These are phyloP conservation scores for Nymphalis c-album DNA, from an alignment of 2,888 invertebrate genomes.

Conservation along the genomic window DNA sequence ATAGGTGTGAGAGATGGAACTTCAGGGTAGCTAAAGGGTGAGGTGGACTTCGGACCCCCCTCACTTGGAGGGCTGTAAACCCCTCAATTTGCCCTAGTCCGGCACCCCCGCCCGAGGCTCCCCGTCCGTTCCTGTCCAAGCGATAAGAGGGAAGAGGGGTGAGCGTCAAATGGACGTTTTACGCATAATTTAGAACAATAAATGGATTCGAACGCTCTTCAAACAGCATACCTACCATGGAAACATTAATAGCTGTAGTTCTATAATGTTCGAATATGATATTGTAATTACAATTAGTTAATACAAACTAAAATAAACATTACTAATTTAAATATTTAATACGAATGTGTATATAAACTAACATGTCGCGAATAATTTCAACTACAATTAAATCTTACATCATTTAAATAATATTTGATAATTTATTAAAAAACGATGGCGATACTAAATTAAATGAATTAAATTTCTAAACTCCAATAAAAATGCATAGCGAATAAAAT, in stretches of 20 bases:
- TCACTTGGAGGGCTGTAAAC: conserved; percentile 69
- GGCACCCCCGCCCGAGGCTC: conserved; percentile 78
- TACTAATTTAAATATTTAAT: neutral
- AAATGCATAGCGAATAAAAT: no score
- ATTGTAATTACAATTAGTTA: neutral
- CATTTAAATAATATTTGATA: no score
- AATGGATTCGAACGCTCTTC: conserved; percentile 81
- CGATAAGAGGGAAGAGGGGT: conserved; percentile 81
- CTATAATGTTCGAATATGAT: neutral
- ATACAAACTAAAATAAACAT: neutral
- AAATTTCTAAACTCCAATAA: no score
- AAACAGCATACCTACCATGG: conserved; percentile 68
- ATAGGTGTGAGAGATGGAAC: conserved; percentile 82
- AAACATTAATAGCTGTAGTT: conserved; percentile 28
- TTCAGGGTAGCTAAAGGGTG: conserved; percentile 81
- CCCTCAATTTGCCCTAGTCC: conserved; percentile 80
- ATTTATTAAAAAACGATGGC: no score
- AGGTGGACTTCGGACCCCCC: conserved; percentile 80
- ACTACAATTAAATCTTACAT: no score
- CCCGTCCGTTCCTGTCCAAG: conserved; percentile 77
- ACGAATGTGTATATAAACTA: no score
- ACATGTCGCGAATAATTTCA: no score
- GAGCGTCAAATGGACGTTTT: conserved; percentile 82
- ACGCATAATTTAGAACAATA: conserved; percentile 83
- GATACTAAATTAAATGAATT: no score